Percentiles rank a stretch among this genome's conserved stretches.
phyloP scores from a whole-genome alignment of 2,113 vertebrate genomes.

The Balaeniceps rex region DNA sequence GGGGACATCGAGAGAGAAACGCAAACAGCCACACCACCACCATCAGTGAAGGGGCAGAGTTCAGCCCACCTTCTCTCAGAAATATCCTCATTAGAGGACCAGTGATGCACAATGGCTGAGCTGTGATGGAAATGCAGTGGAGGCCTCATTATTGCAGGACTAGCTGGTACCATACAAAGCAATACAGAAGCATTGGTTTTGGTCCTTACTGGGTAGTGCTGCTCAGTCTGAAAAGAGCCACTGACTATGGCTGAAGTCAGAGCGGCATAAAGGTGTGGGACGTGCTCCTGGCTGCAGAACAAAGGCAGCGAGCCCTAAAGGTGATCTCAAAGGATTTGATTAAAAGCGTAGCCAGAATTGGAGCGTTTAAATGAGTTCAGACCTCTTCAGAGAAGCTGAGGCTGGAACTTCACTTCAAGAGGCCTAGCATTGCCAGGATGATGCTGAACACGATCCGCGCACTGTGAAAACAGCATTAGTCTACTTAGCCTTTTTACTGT shows the following conservation, averaged over 20 bases:
- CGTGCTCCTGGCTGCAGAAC: background rate
- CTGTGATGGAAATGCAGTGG: background rate
- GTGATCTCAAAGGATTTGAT: slow-evolving; percentile 1
- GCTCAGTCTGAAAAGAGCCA: background rate
- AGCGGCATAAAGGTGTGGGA: background rate
- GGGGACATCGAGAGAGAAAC: background rate
- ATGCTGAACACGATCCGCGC: rapidly evolving
- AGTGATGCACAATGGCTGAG: background rate
- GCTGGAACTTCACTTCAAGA: background rate
- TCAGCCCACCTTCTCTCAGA: background rate
- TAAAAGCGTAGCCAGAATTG: background rate
- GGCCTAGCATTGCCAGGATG: background rate
- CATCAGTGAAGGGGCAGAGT: background rate
- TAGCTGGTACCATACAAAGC: background rate
- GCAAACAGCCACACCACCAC: background rate
- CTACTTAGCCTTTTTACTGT: background rate
- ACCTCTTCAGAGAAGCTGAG: background rate
- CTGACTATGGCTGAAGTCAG: background rate
- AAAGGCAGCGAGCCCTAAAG: background rate
- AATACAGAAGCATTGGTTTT: background rate
- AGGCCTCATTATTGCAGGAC: background rate
- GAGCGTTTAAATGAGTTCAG: background rate
- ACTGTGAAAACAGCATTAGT: background rate
- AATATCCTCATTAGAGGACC: background rate
- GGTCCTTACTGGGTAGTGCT: background rate